These are phyloP conservation scores for Hybognathus amarus DNA, from an alignment of 2,797 vertebrate species.

Conservation along the genomic window DNA sequence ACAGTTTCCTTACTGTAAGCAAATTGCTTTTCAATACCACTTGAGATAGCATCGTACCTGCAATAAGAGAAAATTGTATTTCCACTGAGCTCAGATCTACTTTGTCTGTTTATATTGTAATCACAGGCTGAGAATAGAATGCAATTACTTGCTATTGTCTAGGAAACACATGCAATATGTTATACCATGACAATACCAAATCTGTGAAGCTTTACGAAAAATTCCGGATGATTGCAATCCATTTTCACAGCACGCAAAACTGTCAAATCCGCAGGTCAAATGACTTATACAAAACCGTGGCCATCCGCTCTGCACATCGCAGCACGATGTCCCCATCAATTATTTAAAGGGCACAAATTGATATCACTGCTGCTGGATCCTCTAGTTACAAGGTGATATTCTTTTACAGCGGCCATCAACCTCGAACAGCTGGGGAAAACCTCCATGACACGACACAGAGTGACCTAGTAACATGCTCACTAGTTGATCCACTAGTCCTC, in stretches of 20 bases:
- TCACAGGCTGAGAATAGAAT: neutral
- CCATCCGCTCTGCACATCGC: neutral
- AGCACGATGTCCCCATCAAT: constrained; percentile 51
- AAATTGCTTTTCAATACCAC: constrained; percentile 27
- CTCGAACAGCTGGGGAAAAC: constrained; percentile 54
- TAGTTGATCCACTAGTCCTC: constrained; percentile 54
- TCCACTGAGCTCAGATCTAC: neutral
- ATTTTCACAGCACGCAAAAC: constrained; percentile 9
- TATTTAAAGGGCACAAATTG: constrained; percentile 59
- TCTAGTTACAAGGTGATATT: constrained; percentile 52
- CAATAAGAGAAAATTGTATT: constrained; percentile 17
- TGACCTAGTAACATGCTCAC: constrained; percentile 39
- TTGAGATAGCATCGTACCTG: neutral
- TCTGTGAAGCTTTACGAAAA: constrained; percentile 5
- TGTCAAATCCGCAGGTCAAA: constrained; percentile 27
- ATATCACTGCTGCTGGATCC: constrained; percentile 56
- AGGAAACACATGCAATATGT: constrained; percentile 21
- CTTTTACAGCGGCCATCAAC: constrained; percentile 41
- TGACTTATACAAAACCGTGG: neutral
- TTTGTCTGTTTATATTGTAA: constrained; percentile 18
- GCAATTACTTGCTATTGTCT: constrained; percentile 38
- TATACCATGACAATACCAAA: constrained; percentile 17
- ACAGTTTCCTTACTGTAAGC: constrained; percentile 33
- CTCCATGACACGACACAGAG: constrained; percentile 38
- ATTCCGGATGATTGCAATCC: constrained; percentile 26